Evolutionary conservation across 2,888 invertebrate genomes (phyloP).

Genomic region (Nowickia ferox): DNA sequence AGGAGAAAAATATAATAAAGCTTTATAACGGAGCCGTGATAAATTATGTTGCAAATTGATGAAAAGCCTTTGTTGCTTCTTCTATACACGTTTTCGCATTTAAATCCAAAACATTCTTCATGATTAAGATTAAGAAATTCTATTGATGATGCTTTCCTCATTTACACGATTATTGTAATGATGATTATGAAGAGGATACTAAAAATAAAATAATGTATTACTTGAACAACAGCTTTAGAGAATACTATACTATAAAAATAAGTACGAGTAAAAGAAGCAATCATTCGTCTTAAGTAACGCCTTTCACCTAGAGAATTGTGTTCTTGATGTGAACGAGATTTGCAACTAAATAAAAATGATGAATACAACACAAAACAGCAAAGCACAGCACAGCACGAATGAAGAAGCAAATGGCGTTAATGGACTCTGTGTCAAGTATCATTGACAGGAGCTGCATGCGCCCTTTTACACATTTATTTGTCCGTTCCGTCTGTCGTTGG

Average conservation of each 20-base stretch:
- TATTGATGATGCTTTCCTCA: conserved; percentile 34
- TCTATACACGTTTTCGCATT: conserved; percentile 14
- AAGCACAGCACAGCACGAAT: conserved; percentile 13
- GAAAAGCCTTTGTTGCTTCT: conserved; percentile 32
- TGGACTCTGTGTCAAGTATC: conserved; percentile 71
- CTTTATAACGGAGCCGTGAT: conserved; percentile 62
- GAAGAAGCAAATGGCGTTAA: conserved; percentile 65
- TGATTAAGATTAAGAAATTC: conserved; percentile 63
- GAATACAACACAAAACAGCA: conserved; percentile 36
- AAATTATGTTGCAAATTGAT: conserved; percentile 73
- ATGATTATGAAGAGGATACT: conserved; percentile 17
- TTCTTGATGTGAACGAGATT: conserved; percentile 42
- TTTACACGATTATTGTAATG: conserved; percentile 16
- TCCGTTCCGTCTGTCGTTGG: conserved; percentile 26
- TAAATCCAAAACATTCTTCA: conserved; percentile 26
- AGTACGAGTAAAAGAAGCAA: conserved; percentile 26
- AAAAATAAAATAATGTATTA: conserved; percentile 50
- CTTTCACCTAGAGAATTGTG: conserved; percentile 57
- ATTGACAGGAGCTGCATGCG: conserved; percentile 69
- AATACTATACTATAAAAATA: neutral
- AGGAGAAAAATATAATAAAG: neutral
- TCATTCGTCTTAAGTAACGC: conserved; percentile 66
- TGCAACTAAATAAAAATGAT: conserved; percentile 44
- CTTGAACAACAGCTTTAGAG: conserved; percentile 22
- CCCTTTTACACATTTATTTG: conserved; percentile 57